These are phyloP conservation scores for Zaprionus inermis DNA, from an alignment of 1,140 invertebrate species.

Conservation along the genomic window DNA sequence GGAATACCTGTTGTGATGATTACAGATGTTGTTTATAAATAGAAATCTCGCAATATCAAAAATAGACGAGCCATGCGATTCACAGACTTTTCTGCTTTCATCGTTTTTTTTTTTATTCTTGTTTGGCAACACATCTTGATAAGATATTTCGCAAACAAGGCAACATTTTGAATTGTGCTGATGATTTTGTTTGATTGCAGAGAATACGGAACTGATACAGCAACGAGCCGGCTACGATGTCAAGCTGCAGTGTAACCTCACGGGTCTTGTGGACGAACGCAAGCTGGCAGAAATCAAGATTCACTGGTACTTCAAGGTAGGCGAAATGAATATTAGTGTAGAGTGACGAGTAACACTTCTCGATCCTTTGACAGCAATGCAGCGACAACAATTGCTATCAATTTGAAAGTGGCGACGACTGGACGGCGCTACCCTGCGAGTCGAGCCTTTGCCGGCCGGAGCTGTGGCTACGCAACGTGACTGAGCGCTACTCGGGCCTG, in stretches of 20 bases:
- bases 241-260: slow-evolving; percentile 70
- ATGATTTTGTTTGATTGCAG: slow-evolving; percentile 41
- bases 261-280: slow-evolving; percentile 64
- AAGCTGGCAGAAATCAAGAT: slow-evolving; percentile 64
- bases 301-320: slow-evolving; percentile 80
- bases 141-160: slow-evolving; percentile 46
- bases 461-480: slow-evolving; percentile 71
- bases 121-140: slow-evolving; percentile 44
- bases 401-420: slow-evolving; percentile 57
- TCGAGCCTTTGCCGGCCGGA: slow-evolving; percentile 68
- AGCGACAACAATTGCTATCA: slow-evolving; percentile 73
- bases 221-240: slow-evolving; percentile 73
- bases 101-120: slow-evolving; percentile 13
- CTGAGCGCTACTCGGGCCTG: slow-evolving; percentile 77
- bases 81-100: too few species aligned
- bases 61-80: neutral
- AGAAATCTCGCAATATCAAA: neutral
- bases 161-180: neutral
- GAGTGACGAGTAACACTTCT: neutral
- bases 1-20: too few species aligned
- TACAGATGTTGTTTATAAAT: neutral
- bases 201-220: slow-evolving; percentile 76
- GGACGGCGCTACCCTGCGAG: slow-evolving; percentile 76
- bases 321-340: neutral
- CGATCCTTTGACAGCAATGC: slow-evolving; percentile 61